A percentile compares a stretch with the other conserved stretches of the same genome.
phyloP scores from a whole-genome alignment of 2,797 vertebrate genomes.

The Cheirogaleus major region DNA sequence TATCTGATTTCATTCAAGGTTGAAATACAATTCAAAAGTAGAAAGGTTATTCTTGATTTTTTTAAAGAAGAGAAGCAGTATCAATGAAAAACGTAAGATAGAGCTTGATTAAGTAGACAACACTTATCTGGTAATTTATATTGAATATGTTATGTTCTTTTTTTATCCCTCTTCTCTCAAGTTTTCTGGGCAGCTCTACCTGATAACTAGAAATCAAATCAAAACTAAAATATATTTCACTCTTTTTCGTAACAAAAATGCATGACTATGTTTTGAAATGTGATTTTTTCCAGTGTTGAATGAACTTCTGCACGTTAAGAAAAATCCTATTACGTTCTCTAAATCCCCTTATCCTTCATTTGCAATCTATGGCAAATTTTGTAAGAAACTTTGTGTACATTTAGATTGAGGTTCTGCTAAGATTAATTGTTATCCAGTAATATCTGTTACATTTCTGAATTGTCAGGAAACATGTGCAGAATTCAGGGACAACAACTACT shows the following conservation, averaged over 20 bases:
- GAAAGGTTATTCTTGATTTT: background rate
- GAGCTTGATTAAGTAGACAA: background rate
- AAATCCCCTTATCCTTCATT: background rate
- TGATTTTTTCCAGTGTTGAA: background rate
- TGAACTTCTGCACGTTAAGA: background rate
- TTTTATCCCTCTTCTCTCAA: background rate
- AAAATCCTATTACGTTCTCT: background rate
- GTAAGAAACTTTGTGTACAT: background rate
- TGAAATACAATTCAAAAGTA: constrained; percentile 26
- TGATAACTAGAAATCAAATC: background rate
- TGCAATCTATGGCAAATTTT: background rate
- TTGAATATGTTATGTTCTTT: background rate
- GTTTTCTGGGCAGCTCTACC: background rate
- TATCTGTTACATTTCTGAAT: background rate
- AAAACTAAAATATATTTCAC: constrained; percentile 22
- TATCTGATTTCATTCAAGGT: background rate
- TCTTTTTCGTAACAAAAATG: background rate
- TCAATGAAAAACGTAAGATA: background rate
- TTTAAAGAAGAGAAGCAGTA: background rate
- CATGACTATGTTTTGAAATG: background rate
- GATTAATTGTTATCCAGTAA: background rate
- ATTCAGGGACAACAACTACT: background rate
- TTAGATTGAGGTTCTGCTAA: background rate
- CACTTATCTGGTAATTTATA: background rate
- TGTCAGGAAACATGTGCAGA: background rate